phyloP scores from a whole-genome alignment of 2,888 invertebrate species.

The Volucella zonaria region DNA sequence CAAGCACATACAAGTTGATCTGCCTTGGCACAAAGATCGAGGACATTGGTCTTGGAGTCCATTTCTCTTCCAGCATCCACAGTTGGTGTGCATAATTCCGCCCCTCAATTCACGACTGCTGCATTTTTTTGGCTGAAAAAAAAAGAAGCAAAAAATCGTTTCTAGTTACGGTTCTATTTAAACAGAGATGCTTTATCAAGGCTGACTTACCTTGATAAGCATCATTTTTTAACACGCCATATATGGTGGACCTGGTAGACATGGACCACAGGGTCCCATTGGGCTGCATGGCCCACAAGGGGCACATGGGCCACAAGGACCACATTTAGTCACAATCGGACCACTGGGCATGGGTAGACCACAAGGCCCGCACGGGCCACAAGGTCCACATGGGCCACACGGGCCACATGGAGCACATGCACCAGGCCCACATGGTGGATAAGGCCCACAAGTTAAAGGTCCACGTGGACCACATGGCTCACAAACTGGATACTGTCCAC shows the following conservation, averaged over 20 bases:
- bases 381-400: slow-evolving; percentile 77
- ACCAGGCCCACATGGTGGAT: slow-evolving; percentile 62
- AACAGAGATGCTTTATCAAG: slow-evolving; percentile 50
- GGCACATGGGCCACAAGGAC: slow-evolving; percentile 76
- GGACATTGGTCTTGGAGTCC: slow-evolving; percentile 86
- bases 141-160: not conserved
- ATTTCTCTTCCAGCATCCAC: slow-evolving; percentile 85
- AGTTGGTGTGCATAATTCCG: slow-evolving; percentile 84
- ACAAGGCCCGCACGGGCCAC: slow-evolving; percentile 76
- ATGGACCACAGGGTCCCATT: slow-evolving; percentile 63
- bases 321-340: slow-evolving; percentile 73
- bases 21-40: slow-evolving; percentile 84
- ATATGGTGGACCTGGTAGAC: slow-evolving; percentile 57
- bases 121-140: slow-evolving; percentile 79
- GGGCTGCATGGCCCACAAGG: slow-evolving; percentile 73
- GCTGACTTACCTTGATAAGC: slow-evolving; percentile 58
- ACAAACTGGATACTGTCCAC: slow-evolving; percentile 78
- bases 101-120: slow-evolving; percentile 84
- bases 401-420: slow-evolving; percentile 71
- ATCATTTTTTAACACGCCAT: slow-evolving; percentile 51
- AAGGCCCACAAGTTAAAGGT: slow-evolving; percentile 75
- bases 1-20: slow-evolving; percentile 83
- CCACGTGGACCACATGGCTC: slow-evolving; percentile 75
- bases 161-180: not conserved
- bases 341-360: slow-evolving; percentile 60